phyloP scores from a whole-genome alignment of 2,797 vertebrate species.

The Danio choprae region DNA sequence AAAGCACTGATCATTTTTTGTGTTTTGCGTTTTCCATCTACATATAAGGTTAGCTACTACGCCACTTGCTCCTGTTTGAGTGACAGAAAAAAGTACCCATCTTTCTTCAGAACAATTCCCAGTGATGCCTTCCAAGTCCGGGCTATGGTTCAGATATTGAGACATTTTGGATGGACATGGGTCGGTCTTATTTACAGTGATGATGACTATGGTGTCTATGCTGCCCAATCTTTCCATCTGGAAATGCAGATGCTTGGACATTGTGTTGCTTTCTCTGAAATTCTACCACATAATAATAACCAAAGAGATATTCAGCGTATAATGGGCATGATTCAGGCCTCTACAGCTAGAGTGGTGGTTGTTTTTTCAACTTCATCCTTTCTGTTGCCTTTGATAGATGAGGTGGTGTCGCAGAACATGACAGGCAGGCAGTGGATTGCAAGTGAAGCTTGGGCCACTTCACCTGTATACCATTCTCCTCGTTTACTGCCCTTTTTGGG shows the following conservation, averaged over 20 bases:
- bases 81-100: slow-evolving; percentile 56
- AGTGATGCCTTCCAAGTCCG: slow-evolving; percentile 61
- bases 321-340: slow-evolving; percentile 44
- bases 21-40: background rate
- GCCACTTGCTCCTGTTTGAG: slow-evolving; percentile 42
- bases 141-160: slow-evolving; percentile 72
- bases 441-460: too few relatives aligned
- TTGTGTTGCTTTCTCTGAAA: slow-evolving; percentile 72
- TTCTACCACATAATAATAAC: slow-evolving; percentile 66
- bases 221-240: slow-evolving; percentile 66
- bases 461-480: too few relatives aligned
- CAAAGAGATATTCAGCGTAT: slow-evolving; percentile 49
- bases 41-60: slow-evolving; percentile 55
- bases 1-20: background rate
- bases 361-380: slow-evolving; percentile 54
- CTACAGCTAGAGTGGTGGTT: slow-evolving; percentile 61
- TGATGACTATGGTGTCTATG: slow-evolving; percentile 75
- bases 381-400: slow-evolving; percentile 59
- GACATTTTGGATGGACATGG: slow-evolving; percentile 75
- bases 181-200: slow-evolving; percentile 72
- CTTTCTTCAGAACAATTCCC: slow-evolving; percentile 63
- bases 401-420: slow-evolving; percentile 53
- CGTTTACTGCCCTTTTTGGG: too few relatives aligned
- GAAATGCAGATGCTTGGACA: slow-evolving; percentile 45
- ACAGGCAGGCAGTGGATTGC: too few relatives aligned